Evolutionary conservation across 2,113 vertebrate genomes (phyloP).

Genomic region (Calyptommatus sinebrachiatus): DNA sequence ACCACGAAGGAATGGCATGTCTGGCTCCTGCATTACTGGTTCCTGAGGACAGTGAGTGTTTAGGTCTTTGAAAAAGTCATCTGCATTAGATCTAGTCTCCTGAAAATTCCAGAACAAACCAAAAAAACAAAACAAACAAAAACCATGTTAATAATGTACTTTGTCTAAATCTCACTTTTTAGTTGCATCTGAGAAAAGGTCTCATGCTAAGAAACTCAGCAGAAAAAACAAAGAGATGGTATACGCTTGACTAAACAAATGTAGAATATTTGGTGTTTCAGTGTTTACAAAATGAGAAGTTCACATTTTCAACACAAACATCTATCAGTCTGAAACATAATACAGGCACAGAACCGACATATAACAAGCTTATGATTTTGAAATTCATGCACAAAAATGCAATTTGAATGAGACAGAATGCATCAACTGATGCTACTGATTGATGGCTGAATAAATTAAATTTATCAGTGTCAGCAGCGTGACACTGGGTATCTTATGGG

Average conservation of each 20-base stretch:
- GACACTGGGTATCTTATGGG: too few relatives aligned
- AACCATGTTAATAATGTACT: conserved; percentile 51
- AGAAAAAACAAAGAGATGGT: not conserved
- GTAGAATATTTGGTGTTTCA: conserved; percentile 18
- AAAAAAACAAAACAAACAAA: conserved; percentile 52
- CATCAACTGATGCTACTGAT: too few relatives aligned
- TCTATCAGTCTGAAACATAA: not conserved
- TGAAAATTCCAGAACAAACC: conserved; percentile 80
- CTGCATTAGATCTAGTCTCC: conserved; percentile 91
- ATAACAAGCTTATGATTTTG: not conserved
- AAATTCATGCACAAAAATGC: not conserved
- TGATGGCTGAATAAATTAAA: too few relatives aligned
- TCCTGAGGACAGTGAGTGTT: conserved; percentile 90
- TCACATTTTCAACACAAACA: not conserved
- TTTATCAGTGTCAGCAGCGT: not conserved
- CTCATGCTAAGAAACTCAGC: conserved; percentile 21
- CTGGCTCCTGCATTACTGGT: conserved; percentile 85
- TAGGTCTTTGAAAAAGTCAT: conserved; percentile 94
- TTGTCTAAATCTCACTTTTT: conserved; percentile 15
- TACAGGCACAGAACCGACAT: not conserved
- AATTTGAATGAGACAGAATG: conserved; percentile 20
- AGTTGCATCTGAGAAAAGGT: conserved; percentile 22
- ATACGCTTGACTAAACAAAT: conserved; percentile 14
- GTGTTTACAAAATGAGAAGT: conserved; percentile 7
- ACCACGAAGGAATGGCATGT: conserved; percentile 86